Conservation (phyloP, 2,888 invertebrate species). For the Patella ulyssiponensis region DNA sequence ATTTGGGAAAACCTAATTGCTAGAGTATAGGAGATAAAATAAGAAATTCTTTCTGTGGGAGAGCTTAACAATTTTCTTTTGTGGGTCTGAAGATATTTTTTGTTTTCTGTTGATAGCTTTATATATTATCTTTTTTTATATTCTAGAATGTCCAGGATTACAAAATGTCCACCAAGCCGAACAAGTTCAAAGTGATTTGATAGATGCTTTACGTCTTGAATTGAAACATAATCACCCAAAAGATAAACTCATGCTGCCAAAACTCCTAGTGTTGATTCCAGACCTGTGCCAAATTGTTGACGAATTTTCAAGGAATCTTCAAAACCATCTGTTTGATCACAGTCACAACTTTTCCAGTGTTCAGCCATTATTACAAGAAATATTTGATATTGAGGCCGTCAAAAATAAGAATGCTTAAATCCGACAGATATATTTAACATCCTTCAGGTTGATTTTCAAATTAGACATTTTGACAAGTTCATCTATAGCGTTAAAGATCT, state of each 20-base stretch:
- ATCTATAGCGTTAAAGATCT: too few species aligned
- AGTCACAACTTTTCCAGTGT: slow-evolving; percentile 46
- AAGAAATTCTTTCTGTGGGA: too few species aligned
- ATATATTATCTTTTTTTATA: not conserved
- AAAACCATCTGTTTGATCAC: slow-evolving; percentile 47
- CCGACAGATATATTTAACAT: too few species aligned
- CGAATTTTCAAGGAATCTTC: slow-evolving; percentile 52
- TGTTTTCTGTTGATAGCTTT: too few species aligned
- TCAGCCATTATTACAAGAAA: slow-evolving; percentile 56
- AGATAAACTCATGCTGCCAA: slow-evolving; percentile 52
- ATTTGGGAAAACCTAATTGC: too few species aligned
- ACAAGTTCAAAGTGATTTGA: slow-evolving; percentile 51
- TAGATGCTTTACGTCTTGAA: slow-evolving; percentile 58
- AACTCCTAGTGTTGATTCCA: slow-evolving; percentile 57
- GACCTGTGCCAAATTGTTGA: slow-evolving; percentile 59
- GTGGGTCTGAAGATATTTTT: too few species aligned
- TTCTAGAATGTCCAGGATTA: slow-evolving; percentile 48
- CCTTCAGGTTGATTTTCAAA: too few species aligned
- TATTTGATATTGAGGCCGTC: slow-evolving; percentile 48
- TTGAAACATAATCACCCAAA: slow-evolving; percentile 64
- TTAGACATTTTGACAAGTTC: too few species aligned
- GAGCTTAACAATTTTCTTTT: too few species aligned
- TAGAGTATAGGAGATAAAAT: too few species aligned
- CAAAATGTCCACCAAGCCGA: slow-evolving; percentile 45
- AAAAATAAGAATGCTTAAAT: not conserved